phyloP scores from a whole-genome alignment of 2,113 vertebrate species.

The Lepus europaeus region DNA sequence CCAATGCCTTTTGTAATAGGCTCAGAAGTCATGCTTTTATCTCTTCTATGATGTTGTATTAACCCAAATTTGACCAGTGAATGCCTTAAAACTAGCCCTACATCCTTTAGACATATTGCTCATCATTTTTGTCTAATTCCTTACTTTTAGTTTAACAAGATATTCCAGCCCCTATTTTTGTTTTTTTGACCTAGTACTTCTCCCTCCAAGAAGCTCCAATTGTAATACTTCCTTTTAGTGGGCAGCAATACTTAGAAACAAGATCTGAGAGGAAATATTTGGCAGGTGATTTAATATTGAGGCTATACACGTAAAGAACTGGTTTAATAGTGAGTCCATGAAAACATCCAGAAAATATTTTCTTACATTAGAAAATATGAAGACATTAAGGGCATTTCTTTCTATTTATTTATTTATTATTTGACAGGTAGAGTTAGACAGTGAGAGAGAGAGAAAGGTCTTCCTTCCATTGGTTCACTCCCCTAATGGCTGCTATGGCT shows the following conservation, averaged over 20 bases:
- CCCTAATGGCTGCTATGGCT: too few species aligned
- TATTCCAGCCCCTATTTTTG: background rate
- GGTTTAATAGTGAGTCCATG: background rate
- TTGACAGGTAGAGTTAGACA: too few species aligned
- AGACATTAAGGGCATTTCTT: background rate
- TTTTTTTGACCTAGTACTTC: background rate
- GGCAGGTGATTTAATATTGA: background rate
- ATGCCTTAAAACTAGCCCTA: background rate
- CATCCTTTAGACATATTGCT: background rate
- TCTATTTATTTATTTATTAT: too few species aligned
- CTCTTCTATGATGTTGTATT: background rate
- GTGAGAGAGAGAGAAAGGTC: too few species aligned
- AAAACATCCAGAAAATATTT: background rate
- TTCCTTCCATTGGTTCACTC: too few species aligned
- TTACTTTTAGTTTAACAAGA: background rate
- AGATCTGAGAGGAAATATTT: background rate
- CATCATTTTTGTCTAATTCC: background rate
- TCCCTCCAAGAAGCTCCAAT: background rate
- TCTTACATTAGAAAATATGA: background rate
- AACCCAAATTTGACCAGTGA: background rate
- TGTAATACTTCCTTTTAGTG: background rate
- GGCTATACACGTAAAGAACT: slow-evolving; percentile 10
- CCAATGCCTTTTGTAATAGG: background rate
- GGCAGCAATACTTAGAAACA: background rate
- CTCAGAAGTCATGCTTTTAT: background rate